phyloP scores from a whole-genome alignment of 2,113 vertebrate genomes.

The Narcine bancroftii region DNA sequence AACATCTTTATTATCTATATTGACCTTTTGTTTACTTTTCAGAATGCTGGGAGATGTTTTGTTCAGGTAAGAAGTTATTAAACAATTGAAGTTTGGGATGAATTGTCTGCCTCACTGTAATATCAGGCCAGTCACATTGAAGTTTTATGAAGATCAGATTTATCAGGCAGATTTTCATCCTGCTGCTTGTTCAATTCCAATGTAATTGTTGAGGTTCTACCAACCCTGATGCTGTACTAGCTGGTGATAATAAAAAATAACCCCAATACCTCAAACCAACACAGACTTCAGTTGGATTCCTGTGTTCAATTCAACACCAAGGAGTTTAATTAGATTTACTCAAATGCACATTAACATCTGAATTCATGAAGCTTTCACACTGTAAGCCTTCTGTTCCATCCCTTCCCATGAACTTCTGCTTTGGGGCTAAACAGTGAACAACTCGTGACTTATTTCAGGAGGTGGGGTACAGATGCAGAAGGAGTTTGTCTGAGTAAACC shows the following conservation, averaged over 20 bases:
- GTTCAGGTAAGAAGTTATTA: slow-evolving; percentile 56
- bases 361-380: neutral
- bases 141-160: neutral
- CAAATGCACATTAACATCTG: neutral
- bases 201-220: neutral
- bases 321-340: neutral
- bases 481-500: neutral
- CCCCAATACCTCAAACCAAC: neutral
- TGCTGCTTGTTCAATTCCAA: neutral
- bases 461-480: neutral
- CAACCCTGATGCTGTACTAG: neutral
- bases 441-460: neutral
- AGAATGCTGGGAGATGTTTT: slow-evolving; percentile 67
- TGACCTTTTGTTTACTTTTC: slow-evolving; percentile 40
- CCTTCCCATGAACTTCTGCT: too few relatives aligned
- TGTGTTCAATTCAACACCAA: neutral
- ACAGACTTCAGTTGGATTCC: neutral
- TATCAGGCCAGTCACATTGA: neutral
- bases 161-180: neutral
- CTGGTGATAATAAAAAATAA: neutral
- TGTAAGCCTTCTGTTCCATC: neutral
- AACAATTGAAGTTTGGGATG: neutral
- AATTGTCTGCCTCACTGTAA: neutral
- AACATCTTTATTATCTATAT: neutral
- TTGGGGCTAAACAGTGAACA: neutral